Base-by-base conservation (phyloP, 2,113 vertebrate species). In the Drymodes brunneopygia region DNA sequence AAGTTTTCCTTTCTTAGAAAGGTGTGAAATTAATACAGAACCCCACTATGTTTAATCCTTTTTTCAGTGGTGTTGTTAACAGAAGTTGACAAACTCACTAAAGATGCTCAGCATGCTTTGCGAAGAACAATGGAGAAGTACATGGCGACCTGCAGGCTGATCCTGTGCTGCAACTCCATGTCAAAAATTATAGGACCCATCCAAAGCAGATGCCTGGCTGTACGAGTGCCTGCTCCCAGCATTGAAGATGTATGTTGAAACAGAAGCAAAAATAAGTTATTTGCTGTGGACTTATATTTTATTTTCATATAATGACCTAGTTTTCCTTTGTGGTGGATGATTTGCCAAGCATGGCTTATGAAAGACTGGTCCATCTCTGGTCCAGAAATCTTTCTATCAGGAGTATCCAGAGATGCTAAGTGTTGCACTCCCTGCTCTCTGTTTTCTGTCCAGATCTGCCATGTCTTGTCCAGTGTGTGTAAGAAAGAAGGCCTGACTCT, bases 111-210 rank as follows among this genome's bases (percentile, higher is more conserved):
- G 93, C 99, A 99, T 79, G 99, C 99, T 51, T 96, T 99, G 97
- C 98, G 99, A 50, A 98, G 99, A 70, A 99, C 99, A 3, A 99
- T 99, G 99, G 99, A 99, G 89, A 99, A 99, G 88, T 99, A 99
- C 84, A 99, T 99, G 99, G 92, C 98, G 6, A 99, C 99, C 71
- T 99, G 99, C 97, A 98, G 99, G 12, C 86, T 99, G 94, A 99
- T 99, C 95, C 96, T 99, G 73, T 99, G 99, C 97, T 99, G 99
- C 72, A 99, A 98, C 94, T 99, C 99, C 77, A 99, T 99, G 64
- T 99, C 99, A n/a, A 99, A 99, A 97, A 98, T 99, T 85, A 99
- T 99, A 38, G 97, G 98, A 22, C 99, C 99, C 8, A 99, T 99
- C 93, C 97, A 98, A 79, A 99, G 99, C 92, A 98, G 99, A 80